Base-by-base conservation (phyloP, 2,888 invertebrate species). In the Archips xylosteana region DNA sequence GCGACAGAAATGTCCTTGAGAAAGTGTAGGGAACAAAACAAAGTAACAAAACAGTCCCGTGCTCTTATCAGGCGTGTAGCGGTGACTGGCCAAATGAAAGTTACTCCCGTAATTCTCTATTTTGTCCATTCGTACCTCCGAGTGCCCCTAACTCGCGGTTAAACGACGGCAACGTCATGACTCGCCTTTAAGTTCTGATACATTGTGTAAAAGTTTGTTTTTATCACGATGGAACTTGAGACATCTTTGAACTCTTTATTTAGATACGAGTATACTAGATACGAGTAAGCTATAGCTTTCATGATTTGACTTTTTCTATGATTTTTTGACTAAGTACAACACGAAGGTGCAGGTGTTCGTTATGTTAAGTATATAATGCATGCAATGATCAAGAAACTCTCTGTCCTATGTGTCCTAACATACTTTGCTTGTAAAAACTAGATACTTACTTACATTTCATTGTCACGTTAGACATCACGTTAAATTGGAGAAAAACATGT, bases 61-160 rank as follows among this genome's bases (percentile, higher is more conserved):
- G 62, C 74, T 71, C 74, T 74, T 74, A 74, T 74, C 70, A 70
- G 71, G 71, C 72, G 68, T 72, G 72, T 76, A 75, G 76, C 75
- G 70, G 76, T 54, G 68, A 42, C 65, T 32, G 75, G 72, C 78
- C 76, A 85, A 88, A 87, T 86, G 85, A 82, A 81, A 85, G 82
- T 85, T 84, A 75, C 81, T 79, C 79, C 76, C 83, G 83, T 88
- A 85, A 82, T 79, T 87, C 80, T 82, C 79, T 79, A 81, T 88
- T 87, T 83, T 79, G 78, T 75, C 68, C 51, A 49, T 69, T 71
- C 65, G 70, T 39, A 65, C 47, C 47, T 54, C 36, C 15, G 51
- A 69, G 67, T 65, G 75, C 75, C 62, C 62, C 60, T 78, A 79
- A 78, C 75, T 79, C 68, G 69, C 47, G 71, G 75, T 78, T 78